A percentile compares a stretch with the other conserved stretches of the same genome.
Evolutionary conservation across 2,888 invertebrate genomes (phyloP).

Genomic region (Strigamia maritima): DNA sequence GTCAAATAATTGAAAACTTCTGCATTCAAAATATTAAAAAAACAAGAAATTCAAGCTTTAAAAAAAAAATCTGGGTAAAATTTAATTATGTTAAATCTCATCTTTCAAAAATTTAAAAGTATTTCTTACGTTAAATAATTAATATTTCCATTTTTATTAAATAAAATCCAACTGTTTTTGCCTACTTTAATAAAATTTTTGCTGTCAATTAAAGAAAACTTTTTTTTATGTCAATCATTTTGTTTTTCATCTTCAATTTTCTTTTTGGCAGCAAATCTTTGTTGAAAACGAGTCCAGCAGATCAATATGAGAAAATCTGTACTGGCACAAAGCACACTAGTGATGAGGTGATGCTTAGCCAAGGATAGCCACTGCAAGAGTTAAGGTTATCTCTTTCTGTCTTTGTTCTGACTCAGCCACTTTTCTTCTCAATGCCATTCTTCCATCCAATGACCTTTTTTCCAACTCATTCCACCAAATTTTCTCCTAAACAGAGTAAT

Average conservation of each 20-base stretch:
- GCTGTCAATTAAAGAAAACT: neutral
- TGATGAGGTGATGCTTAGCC: slow-evolving; percentile 10
- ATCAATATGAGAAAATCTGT: neutral
- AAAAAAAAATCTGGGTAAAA: neutral
- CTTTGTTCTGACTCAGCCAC: slow-evolving; percentile 6
- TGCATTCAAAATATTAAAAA: neutral
- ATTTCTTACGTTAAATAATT: no score
- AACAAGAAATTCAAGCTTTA: no score
- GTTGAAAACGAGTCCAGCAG: neutral
- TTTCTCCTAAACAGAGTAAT: neutral
- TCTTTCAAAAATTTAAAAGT: no score
- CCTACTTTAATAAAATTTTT: no score
- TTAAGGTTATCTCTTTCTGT: slow-evolving; percentile 5
- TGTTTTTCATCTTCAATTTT: neutral
- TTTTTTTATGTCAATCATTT: neutral
- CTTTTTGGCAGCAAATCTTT: neutral
- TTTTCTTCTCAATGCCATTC: slow-evolving; percentile 9
- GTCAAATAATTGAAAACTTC: neutral
- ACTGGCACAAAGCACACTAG: neutral
- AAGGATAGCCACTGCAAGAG: slow-evolving; percentile 15
- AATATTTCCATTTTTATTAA: no score
- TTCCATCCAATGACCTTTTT: neutral
- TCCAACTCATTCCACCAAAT: neutral
- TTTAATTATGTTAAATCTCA: neutral
- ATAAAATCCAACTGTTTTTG: no score